Percentiles rank a stretch among this genome's conserved stretches.
phyloP scores from a whole-genome alignment of 2,113 vertebrate species.

The Oryzias celebensis region DNA sequence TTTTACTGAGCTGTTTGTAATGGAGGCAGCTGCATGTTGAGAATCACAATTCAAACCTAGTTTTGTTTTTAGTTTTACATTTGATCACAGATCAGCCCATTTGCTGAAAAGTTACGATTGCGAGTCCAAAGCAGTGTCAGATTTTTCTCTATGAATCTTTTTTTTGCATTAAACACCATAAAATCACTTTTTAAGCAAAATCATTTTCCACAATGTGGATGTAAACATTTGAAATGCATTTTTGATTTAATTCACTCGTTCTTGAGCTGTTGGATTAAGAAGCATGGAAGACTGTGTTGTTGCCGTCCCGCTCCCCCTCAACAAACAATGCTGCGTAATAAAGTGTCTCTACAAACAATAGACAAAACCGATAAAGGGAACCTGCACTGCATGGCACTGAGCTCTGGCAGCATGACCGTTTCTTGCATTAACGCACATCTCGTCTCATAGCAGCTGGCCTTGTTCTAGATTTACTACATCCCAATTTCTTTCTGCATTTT shows the following conservation, averaged over 20 bases:
- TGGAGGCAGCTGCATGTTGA: too few relatives aligned
- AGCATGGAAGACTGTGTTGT: conserved; percentile 18
- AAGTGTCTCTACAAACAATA: conserved; percentile 64
- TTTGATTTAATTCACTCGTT: neutral
- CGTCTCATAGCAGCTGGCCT: neutral
- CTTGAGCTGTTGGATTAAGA: conserved; percentile 30
- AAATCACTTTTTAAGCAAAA: neutral
- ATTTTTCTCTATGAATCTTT: too few relatives aligned
- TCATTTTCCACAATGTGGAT: neutral
- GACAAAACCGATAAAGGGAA: conserved; percentile 50
- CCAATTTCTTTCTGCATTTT: conserved; percentile 1
- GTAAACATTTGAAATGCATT: conserved; percentile 1
- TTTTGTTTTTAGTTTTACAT: too few relatives aligned
- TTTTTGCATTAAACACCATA: neutral
- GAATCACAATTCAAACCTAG: too few relatives aligned
- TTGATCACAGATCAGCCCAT: too few relatives aligned
- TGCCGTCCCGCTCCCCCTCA: conserved; percentile 39
- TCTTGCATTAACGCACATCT: conserved; percentile 18
- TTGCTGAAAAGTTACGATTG: too few relatives aligned
- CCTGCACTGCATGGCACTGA: conserved; percentile 52
- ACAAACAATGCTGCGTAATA: conserved; percentile 65
- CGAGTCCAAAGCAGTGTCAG: too few relatives aligned
- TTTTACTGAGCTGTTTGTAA: too few relatives aligned
- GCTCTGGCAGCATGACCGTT: conserved; percentile 36
- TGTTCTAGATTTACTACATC: conserved; percentile 7